phyloP scores from a whole-genome alignment of 53 echinoderm and acorn worm species.

The Crossaster papposus region DNA sequence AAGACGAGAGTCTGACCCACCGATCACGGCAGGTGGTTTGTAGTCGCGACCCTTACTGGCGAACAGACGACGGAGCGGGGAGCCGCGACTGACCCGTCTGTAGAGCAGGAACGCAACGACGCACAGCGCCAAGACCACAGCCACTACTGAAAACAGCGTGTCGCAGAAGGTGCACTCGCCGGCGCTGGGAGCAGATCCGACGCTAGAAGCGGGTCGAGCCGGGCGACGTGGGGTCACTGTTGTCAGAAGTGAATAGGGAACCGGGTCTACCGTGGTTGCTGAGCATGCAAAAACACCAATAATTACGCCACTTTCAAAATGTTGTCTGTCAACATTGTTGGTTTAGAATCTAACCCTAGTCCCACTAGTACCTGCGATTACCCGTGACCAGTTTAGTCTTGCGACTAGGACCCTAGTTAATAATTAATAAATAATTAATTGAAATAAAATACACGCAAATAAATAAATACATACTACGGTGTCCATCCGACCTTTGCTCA shows the following conservation, averaged over 20 bases:
- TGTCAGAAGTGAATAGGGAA: slow-evolving; percentile 20
- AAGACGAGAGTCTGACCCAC: slow-evolving; percentile 40
- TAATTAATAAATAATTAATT: too few relatives aligned
- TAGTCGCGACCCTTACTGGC: slow-evolving; percentile 4
- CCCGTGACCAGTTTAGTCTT: too few relatives aligned
- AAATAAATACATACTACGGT: too few relatives aligned
- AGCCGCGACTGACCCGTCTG: background rate
- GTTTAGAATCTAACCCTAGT: too few relatives aligned
- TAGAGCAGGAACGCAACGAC: background rate
- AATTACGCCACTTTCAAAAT: background rate
- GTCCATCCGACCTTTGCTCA: too few relatives aligned
- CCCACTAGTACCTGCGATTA: too few relatives aligned
- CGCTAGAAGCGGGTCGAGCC: background rate
- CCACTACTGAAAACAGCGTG: background rate
- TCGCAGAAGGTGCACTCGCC: slow-evolving; percentile 4
- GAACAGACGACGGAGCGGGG: background rate
- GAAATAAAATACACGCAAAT: too few relatives aligned
- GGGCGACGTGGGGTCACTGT: background rate
- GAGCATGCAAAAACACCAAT: background rate
- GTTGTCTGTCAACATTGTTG: background rate
- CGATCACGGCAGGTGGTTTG: slow-evolving; percentile 41
- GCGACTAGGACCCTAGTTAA: too few relatives aligned
- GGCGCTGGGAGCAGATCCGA: background rate
- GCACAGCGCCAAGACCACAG: background rate
- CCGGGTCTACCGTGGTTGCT: background rate